Evolutionary conservation across 2,797 vertebrate genomes (phyloP).

Genomic region (Chelidonichthys spinosus): DNA sequence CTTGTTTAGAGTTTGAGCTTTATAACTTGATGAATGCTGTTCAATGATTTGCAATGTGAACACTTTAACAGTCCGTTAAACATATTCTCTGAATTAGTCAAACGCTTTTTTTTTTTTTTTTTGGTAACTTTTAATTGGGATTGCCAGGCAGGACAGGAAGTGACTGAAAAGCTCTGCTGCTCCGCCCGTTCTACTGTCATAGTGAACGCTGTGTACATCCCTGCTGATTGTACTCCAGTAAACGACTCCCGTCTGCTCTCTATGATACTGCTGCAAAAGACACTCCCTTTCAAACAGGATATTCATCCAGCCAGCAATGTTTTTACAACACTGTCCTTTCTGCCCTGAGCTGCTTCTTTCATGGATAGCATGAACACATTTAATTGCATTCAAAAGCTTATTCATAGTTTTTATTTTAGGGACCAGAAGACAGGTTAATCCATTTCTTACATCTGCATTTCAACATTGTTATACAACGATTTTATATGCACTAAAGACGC

Average conservation of each 20-base stretch:
- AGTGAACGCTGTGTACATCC: background rate
- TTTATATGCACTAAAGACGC: background rate
- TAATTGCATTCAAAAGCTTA: background rate
- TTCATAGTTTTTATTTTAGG: background rate
- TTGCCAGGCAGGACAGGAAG: background rate
- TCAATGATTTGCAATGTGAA: background rate
- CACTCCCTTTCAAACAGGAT: conserved; percentile 52
- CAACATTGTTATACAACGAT: background rate
- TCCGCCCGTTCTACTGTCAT: conserved; percentile 36
- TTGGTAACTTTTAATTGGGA: background rate
- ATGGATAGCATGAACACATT: background rate
- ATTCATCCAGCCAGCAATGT: conserved; percentile 17
- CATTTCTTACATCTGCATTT: background rate
- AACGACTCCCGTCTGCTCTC: conserved; percentile 16
- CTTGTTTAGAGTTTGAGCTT: background rate
- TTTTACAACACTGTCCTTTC: conserved; percentile 19
- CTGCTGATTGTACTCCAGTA: conserved; percentile 14
- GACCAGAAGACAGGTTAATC: background rate
- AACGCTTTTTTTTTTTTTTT: background rate
- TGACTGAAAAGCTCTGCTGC: conserved; percentile 11
- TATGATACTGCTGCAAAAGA: background rate
- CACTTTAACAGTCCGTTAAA: background rate
- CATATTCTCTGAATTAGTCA: background rate
- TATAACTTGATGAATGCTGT: background rate
- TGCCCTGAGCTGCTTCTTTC: background rate